Evolutionary conservation across 2,113 vertebrate species (phyloP).

Genomic region (Zootoca vivipara): DNA sequence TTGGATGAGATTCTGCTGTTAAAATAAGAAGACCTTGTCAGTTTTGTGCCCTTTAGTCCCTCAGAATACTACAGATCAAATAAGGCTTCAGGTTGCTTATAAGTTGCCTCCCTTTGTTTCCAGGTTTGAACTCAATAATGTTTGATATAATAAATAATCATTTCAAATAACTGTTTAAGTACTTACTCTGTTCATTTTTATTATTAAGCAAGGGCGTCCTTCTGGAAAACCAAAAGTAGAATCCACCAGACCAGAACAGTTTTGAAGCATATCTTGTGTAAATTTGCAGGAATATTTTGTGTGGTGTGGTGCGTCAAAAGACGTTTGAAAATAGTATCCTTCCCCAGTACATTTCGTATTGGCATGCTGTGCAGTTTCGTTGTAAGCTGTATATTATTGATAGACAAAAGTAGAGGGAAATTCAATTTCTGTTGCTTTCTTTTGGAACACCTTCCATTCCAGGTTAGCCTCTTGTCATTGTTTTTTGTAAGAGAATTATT

Average conservation of each 20-base stretch:
- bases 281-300: constrained; percentile 88
- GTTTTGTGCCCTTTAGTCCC: not conserved
- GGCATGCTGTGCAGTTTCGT: constrained; percentile 74
- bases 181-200: constrained; percentile 93
- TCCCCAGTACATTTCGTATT: constrained; percentile 77
- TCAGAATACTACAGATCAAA: not conserved
- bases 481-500: not conserved
- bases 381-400: constrained; percentile 76
- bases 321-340: constrained; percentile 78
- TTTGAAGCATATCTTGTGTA: constrained; percentile 79
- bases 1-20: not conserved
- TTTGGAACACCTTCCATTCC: not conserved
- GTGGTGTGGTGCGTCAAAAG: constrained; percentile 76
- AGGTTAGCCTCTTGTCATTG: not conserved
- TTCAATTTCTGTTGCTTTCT: not conserved
- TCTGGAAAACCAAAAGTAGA: constrained; percentile 83
- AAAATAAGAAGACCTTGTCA: not conserved
- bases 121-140: not conserved
- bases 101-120: not conserved
- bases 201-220: constrained; percentile 85
- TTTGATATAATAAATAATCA: not conserved
- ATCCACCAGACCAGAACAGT: constrained; percentile 83
- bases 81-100: not conserved
- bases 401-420: not conserved
- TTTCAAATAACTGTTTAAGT: not conserved